Percentiles rank a stretch among this genome's conserved stretches.
Conservation (phyloP, 2,888 invertebrate species). For the Labia minor region DNA sequence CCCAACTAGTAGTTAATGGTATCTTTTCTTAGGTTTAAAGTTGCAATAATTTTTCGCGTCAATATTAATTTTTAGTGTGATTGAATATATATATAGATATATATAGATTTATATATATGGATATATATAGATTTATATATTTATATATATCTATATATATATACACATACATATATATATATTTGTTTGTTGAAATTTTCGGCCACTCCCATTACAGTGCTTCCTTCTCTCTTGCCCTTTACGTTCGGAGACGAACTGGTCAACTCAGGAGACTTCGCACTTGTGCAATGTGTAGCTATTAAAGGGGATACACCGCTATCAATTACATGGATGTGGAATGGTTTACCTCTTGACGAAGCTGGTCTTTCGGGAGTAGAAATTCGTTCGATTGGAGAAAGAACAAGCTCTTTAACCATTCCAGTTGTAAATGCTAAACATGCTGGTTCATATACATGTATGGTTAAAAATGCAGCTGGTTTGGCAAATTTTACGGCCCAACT, state of each 20-base stretch:
- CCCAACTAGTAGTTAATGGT: conserved; percentile 23
- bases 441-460: conserved; percentile 55
- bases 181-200: too few relatives aligned
- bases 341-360: conserved; percentile 29
- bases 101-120: too few relatives aligned
- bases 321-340: conserved; percentile 63
- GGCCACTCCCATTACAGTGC: neutral
- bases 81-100: neutral
- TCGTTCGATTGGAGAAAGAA: conserved; percentile 32
- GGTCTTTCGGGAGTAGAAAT: neutral
- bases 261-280: conserved; percentile 39
- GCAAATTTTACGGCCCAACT: conserved; percentile 49
- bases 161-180: too few relatives aligned
- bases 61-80: neutral
- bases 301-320: conserved; percentile 62
- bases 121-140: too few relatives aligned
- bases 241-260: conserved; percentile 24
- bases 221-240: neutral
- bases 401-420: conserved; percentile 55
- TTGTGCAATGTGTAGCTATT: conserved; percentile 40
- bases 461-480: conserved; percentile 52
- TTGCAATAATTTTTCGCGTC: neutral
- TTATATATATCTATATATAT: too few relatives aligned
- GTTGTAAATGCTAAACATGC: conserved; percentile 53
- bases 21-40: neutral